phyloP scores from a whole-genome alignment of 2,113 vertebrate genomes.

The Atractosteus spatula region DNA sequence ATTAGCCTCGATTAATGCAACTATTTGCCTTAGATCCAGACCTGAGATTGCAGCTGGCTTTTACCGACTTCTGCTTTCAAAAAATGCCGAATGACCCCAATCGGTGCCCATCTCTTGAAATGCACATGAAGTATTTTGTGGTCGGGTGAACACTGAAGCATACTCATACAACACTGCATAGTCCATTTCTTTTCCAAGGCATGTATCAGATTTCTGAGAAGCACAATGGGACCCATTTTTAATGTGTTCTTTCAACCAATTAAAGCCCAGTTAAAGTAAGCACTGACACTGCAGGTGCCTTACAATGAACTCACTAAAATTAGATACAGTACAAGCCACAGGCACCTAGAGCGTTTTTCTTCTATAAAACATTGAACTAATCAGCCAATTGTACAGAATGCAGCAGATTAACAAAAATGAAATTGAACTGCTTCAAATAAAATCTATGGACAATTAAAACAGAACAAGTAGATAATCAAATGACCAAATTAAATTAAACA shows the following conservation, averaged over 20 bases:
- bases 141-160: not conserved
- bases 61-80: conserved; percentile 2
- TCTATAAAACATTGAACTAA: too few relatives aligned
- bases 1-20: conserved; percentile 64
- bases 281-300: too few relatives aligned
- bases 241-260: not conserved
- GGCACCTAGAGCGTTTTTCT: too few relatives aligned
- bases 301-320: too few relatives aligned
- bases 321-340: too few relatives aligned
- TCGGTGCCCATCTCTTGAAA: not conserved
- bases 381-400: too few relatives aligned
- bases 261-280: too few relatives aligned
- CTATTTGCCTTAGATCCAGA: conserved; percentile 52
- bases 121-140: not conserved
- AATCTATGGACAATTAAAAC: too few relatives aligned
- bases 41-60: conserved; percentile 33
- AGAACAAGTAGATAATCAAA: too few relatives aligned
- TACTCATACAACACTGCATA: not conserved
- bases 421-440: too few relatives aligned
- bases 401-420: too few relatives aligned
- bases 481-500: too few relatives aligned
- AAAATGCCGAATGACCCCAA: conserved; percentile 12
- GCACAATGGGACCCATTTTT: not conserved
- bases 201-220: not conserved
- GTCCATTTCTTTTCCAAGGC: not conserved